phyloP scores from a whole-genome alignment of 2,888 invertebrate species.

The Cephus spinipes region DNA sequence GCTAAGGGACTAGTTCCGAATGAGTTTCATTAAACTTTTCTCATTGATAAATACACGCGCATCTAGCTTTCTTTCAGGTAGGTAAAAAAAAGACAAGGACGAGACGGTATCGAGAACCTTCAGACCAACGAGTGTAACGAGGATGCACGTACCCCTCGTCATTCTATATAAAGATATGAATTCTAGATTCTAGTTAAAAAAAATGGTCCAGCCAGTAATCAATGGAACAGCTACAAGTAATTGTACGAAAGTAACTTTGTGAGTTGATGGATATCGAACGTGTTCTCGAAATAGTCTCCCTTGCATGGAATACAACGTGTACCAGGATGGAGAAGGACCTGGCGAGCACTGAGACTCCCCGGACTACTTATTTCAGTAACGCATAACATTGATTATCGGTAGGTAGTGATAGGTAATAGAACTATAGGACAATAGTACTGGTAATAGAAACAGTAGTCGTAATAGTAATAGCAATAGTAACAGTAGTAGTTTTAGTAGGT shows the following conservation, averaged over 20 bases:
- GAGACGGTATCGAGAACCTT: not conserved
- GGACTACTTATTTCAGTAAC: not conserved
- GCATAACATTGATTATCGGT: not conserved
- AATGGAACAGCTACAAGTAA: not conserved
- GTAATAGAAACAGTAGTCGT: not conserved
- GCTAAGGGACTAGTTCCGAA: conserved; percentile 36
- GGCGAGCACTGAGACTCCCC: not conserved
- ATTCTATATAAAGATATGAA: not conserved
- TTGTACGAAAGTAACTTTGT: not conserved
- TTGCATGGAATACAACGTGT: not conserved
- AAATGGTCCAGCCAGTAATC: not conserved
- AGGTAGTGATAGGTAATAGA: not conserved
- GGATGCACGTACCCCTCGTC: not conserved
- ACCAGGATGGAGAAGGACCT: not conserved
- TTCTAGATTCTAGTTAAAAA: not conserved
- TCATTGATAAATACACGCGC: not conserved
- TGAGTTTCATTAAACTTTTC: conserved; percentile 15
- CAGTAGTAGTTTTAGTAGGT: conserved; percentile 30
- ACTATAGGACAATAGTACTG: not conserved
- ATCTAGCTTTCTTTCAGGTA: not conserved
- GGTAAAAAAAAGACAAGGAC: not conserved
- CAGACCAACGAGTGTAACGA: not conserved
- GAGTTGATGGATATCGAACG: not conserved
- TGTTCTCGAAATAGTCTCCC: not conserved
- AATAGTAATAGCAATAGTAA: not conserved